Evolutionary conservation across 2,888 invertebrate species (phyloP), one percentile per base, ranked within the genome.

Genomic region (Athalia rosae): DNA sequence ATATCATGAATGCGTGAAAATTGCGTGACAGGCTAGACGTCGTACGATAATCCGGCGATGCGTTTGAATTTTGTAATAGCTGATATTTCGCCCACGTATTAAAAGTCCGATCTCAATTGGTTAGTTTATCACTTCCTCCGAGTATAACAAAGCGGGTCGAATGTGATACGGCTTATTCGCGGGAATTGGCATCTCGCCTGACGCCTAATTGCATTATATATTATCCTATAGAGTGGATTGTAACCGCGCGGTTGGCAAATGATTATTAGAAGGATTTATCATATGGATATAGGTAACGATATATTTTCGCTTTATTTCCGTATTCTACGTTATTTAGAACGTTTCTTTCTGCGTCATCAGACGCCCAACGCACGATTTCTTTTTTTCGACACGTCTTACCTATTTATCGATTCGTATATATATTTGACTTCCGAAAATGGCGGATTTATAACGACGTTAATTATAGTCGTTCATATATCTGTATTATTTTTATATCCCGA

Each of bases 71-170:
- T 61, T 6, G 61, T 74, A 74, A 74, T 61, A 71, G 45, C 28
- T 28, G 28, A 66, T 66, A n/a, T 61, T 74, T 61, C 74, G 74
- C 74, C 74, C 74, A 74, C 74, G 74, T 74, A 28, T 28, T 9
- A n/a, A 8, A 8, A 58, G 41, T 7, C 15, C 48, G 61, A 62
- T 74, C 74, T 74, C 82, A 83, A 84, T 84, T 84, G 82, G 81
- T 77, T 82, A 83, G 83, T 84, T 85, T 82, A 82, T 81, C 78
- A 80, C 82, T 84, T 84, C 84, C 84, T 83, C 82, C 81, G 81
- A 76, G 81, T 82, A 28, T 28, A 83, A 83, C 81, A 78, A 83
- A 82, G 81, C 78, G 80, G 79, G 79, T 80, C 82, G 81, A 82
- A 83, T 81, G 61, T 61, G 53, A 62, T 62, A 43, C 45, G 56